Evolutionary conservation across 2,797 vertebrate species (phyloP).

Genomic region (Squalus acanthias): DNA sequence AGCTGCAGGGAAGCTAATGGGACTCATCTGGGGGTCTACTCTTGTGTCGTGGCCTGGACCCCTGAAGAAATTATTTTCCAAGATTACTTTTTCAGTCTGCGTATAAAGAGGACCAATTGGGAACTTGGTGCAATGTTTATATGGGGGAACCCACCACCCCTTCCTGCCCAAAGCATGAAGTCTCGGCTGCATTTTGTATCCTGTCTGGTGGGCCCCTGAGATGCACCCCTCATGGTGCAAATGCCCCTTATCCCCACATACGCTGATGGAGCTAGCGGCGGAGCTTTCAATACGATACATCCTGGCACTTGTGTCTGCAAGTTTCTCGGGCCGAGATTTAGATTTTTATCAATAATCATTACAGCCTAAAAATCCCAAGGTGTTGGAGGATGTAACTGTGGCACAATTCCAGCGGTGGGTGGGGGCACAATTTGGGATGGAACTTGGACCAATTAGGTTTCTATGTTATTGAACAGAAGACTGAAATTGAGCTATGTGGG

Average conservation of each 20-base stretch:
- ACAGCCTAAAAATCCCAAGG: background rate
- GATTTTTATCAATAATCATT: background rate
- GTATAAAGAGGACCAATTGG: background rate
- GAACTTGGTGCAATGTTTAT: background rate
- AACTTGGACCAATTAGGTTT: background rate
- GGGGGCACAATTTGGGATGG: background rate
- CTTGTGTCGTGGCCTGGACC: background rate
- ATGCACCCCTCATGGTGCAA: background rate
- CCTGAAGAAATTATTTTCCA: background rate
- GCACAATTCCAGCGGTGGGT: background rate
- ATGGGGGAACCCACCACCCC: background rate
- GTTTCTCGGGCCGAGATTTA: background rate
- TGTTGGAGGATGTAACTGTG: background rate
- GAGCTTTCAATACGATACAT: too few relatives aligned
- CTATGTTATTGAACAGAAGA: too few relatives aligned
- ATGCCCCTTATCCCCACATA: background rate
- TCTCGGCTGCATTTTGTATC: background rate
- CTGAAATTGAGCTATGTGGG: too few relatives aligned
- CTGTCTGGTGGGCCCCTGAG: too few relatives aligned
- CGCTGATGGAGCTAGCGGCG: background rate
- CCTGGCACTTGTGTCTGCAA: background rate
- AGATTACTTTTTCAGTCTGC: background rate
- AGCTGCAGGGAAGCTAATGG: background rate
- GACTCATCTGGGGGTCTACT: background rate
- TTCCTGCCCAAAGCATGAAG: background rate